These are phyloP conservation scores for Drosophila melanosoma DNA, from an alignment of 2,888 invertebrate species.

Conservation along the genomic window DNA sequence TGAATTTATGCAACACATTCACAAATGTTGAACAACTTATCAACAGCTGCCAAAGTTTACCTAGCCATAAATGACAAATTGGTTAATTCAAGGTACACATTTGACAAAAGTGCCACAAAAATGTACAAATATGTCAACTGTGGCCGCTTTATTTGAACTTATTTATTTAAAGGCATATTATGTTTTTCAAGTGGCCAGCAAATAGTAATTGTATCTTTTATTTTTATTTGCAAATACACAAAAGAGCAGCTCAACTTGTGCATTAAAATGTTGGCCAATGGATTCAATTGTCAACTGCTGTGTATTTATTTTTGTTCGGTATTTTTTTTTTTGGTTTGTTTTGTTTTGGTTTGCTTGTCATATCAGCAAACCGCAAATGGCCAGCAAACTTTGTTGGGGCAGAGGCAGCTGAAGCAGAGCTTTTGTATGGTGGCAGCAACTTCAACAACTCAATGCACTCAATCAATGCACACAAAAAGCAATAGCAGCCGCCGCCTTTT, in stretches of 20 bases:
- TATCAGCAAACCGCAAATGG: conserved; percentile 72
- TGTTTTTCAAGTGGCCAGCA: not conserved
- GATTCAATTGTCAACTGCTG: conserved; percentile 65
- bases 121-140: not conserved
- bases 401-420: conserved; percentile 16
- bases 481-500: conserved; percentile 57
- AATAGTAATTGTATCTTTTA: not conserved
- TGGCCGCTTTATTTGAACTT: not conserved
- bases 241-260: conserved; percentile 35
- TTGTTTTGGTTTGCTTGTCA: conserved; percentile 42
- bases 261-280: conserved; percentile 65
- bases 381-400: conserved; percentile 64
- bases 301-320: conserved; percentile 22
- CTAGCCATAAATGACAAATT: conserved; percentile 3
- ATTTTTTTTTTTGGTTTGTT: not conserved
- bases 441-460: conserved; percentile 79
- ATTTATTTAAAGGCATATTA: not conserved
- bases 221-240: not conserved
- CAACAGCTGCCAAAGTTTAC: conserved; percentile 4
- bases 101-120: not conserved
- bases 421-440: conserved; percentile 46
- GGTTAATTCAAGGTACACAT: not conserved
- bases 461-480: conserved; percentile 73
- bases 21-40: not conserved
- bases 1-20: conserved; percentile 23